A percentile compares a stretch with the other conserved stretches of the same genome.
These are phyloP conservation scores for Thalassophryne amazonica DNA, from an alignment of 2,797 vertebrate species.

Conservation along the genomic window DNA sequence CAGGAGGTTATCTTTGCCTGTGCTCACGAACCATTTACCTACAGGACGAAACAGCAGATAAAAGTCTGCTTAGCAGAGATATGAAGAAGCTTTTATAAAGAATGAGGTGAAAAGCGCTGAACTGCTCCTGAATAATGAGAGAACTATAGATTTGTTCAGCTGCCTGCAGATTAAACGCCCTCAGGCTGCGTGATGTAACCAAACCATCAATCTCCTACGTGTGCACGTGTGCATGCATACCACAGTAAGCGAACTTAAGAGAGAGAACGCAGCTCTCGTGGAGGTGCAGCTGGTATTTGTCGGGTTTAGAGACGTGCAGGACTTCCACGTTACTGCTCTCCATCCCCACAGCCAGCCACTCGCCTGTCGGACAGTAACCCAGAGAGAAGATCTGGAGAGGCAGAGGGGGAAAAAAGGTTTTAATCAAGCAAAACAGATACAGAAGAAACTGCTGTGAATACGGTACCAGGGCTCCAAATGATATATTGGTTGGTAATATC, in stretches of 20 bases:
- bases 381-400: slow-evolving; percentile 68
- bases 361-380: slow-evolving; percentile 75
- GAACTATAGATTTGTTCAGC: slow-evolving; percentile 38
- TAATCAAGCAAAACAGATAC: background rate
- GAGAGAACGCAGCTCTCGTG: slow-evolving; percentile 80
- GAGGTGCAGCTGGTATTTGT: slow-evolving; percentile 80
- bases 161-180: slow-evolving; percentile 31
- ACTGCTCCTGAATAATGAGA: slow-evolving; percentile 28
- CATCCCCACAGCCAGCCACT: slow-evolving; percentile 75
- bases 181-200: slow-evolving; percentile 24
- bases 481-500: too few species aligned
- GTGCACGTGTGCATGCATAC: slow-evolving; percentile 54
- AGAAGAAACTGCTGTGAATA: too few species aligned
- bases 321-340: slow-evolving; percentile 80
- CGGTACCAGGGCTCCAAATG: too few species aligned
- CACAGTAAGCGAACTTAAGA: slow-evolving; percentile 82
- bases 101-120: slow-evolving; percentile 5
- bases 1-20: slow-evolving; percentile 84
- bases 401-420: background rate
- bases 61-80: slow-evolving; percentile 34
- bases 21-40: slow-evolving; percentile 82
- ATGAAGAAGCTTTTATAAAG: slow-evolving; percentile 23
- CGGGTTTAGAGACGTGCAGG: slow-evolving; percentile 75
- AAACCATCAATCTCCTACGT: slow-evolving; percentile 5
- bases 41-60: slow-evolving; percentile 49